Percentiles rank a stretch among this genome's conserved stretches.
Conservation (phyloP, 2,113 vertebrate genomes). For the Phoenicopterus ruber region DNA sequence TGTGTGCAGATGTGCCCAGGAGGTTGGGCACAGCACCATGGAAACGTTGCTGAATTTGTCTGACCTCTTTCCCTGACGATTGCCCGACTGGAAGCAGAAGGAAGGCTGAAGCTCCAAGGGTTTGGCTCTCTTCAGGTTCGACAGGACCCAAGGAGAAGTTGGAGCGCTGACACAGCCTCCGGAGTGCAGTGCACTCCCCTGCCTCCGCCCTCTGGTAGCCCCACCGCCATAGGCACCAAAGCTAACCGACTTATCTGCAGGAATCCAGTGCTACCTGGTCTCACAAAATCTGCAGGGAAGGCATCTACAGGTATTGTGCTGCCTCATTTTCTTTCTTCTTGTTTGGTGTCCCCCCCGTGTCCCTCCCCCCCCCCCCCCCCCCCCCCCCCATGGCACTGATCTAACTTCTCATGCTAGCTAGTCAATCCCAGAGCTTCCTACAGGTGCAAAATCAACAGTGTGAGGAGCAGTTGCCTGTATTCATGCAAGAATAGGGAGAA, state of each 20-base stretch:
- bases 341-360: too few relatives aligned
- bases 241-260: neutral
- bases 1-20: neutral
- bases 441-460: neutral
- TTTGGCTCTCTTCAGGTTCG: neutral
- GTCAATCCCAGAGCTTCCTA: neutral
- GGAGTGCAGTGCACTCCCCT: neutral
- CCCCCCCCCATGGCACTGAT: neutral
- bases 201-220: neutral
- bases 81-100: neutral
- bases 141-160: neutral
- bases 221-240: neutral
- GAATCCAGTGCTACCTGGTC: neutral
- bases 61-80: neutral
- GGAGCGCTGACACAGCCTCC: neutral
- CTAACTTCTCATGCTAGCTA: neutral
- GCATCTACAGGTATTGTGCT: neutral
- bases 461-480: neutral
- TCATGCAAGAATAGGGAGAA: neutral
- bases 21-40: neutral
- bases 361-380: rapidly evolving
- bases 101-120: neutral
- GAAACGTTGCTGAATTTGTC: neutral
- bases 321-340: neutral
- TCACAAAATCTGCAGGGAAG: neutral